These are phyloP conservation scores for Benthosema pterotum DNA, from an alignment of 2,797 vertebrate species.

Conservation along the genomic window DNA sequence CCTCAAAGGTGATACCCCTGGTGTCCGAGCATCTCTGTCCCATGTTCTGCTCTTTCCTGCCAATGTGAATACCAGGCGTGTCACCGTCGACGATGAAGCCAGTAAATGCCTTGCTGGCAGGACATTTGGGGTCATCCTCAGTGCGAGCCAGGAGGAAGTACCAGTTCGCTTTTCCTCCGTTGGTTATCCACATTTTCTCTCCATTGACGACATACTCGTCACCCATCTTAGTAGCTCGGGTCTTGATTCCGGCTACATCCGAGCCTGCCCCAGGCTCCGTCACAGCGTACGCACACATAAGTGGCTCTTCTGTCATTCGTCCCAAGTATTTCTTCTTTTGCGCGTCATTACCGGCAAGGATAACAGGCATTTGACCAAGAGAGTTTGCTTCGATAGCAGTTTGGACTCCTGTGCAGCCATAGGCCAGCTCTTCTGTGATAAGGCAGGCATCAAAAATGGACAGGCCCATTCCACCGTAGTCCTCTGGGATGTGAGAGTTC, in stretches of 20 bases:
- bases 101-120: slow-evolving; percentile 89
- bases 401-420: slow-evolving; percentile 91
- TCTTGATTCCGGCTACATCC: slow-evolving; percentile 90
- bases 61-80: slow-evolving; percentile 87
- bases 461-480: slow-evolving; percentile 90
- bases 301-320: slow-evolving; percentile 88
- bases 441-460: slow-evolving; percentile 88
- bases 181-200: slow-evolving; percentile 99
- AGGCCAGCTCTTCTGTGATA: slow-evolving; percentile 92
- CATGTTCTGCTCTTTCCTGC: slow-evolving; percentile 98
- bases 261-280: slow-evolving; percentile 95
- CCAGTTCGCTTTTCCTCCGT: slow-evolving; percentile 96
- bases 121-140: slow-evolving; percentile 84
- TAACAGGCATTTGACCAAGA: slow-evolving; percentile 93
- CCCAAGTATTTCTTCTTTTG: slow-evolving; percentile 93
- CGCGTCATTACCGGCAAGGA: slow-evolving; percentile 86
- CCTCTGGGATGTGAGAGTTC: slow-evolving; percentile 89
- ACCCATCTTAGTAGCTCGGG: slow-evolving; percentile 88
- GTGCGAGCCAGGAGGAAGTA: slow-evolving; percentile 92
- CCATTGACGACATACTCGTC: slow-evolving; percentile 93
- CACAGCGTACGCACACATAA: slow-evolving; percentile 96
- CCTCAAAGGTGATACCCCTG: slow-evolving; percentile 93
- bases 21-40: slow-evolving; percentile 96
- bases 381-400: slow-evolving; percentile 93
- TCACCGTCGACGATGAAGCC: slow-evolving; percentile 93